These are phyloP conservation scores for Strongylocentrotus purpuratus DNA, from an alignment of 35 echinoderm and acorn worm species.

Conservation along the genomic window DNA sequence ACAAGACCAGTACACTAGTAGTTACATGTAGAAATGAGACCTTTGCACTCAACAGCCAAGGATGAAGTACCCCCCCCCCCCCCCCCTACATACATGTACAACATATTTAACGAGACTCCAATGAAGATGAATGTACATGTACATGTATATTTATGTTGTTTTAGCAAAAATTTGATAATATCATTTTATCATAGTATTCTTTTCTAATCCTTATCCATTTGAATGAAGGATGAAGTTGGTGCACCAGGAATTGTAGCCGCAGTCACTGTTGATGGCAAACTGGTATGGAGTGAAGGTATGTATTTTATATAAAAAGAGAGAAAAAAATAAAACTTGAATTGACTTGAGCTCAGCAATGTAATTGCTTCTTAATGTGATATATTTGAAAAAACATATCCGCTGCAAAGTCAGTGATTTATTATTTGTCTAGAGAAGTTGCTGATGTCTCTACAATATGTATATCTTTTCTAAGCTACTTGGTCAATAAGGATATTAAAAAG, in stretches of 20 bases:
- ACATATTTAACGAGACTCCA: neutral
- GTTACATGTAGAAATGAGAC: too few species aligned
- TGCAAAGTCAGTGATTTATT: too few species aligned
- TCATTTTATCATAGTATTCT: too few species aligned
- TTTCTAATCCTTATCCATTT: neutral
- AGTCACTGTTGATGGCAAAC: constrained; percentile 81
- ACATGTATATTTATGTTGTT: too few species aligned
- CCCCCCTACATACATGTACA: too few species aligned
- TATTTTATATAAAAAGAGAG: neutral
- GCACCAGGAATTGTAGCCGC: constrained; percentile 84
- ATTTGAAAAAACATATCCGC: neutral
- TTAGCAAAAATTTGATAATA: too few species aligned
- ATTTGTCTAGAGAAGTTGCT: too few species aligned
- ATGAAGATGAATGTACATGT: too few species aligned
- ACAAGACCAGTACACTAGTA: too few species aligned
- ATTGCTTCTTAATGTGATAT: neutral
- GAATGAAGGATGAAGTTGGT: constrained; percentile 74
- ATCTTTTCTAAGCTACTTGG: too few species aligned
- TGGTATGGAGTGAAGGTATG: constrained; percentile 84
- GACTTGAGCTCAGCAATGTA: neutral
- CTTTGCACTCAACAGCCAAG: neutral
- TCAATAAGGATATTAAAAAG: too few species aligned
- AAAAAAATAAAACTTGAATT: neutral
- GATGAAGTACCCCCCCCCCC: neutral
- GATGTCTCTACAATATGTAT: too few species aligned